phyloP scores from a whole-genome alignment of 2,888 invertebrate genomes.

The Clitarchus hookeri region DNA sequence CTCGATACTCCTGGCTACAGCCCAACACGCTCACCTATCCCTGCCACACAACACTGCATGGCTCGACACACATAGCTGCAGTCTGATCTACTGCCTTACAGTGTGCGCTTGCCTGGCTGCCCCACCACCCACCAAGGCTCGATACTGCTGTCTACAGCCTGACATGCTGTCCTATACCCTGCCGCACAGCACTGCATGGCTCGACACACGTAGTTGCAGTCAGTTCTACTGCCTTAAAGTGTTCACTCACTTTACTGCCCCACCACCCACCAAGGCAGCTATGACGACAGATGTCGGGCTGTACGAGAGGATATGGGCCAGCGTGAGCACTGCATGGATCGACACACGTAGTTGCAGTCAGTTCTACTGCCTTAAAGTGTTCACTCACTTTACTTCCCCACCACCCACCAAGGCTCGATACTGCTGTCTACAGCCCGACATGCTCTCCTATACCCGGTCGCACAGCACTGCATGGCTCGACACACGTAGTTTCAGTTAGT shows the following conservation, averaged over 20 bases:
- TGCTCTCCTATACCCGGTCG: background rate
- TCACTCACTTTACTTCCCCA: background rate
- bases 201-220: background rate
- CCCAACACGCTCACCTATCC: background rate
- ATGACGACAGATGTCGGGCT: no score
- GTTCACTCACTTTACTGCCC: background rate
- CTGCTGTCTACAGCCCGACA: background rate
- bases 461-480: background rate
- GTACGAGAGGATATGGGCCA: no score
- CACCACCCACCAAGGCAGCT: conserved; percentile 27
- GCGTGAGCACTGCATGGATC: background rate
- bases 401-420: conserved; percentile 32
- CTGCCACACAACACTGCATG: background rate
- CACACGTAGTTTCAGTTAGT: background rate
- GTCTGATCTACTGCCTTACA: background rate
- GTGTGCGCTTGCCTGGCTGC: background rate
- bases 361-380: background rate
- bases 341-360: background rate
- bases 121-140: conserved; percentile 29
- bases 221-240: background rate
- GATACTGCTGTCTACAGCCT: conserved; percentile 16
- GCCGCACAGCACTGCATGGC: background rate
- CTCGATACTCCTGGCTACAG: conserved; percentile 25
- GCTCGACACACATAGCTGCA: background rate
- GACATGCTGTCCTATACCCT: background rate